Base-by-base conservation (phyloP, 2,888 invertebrate genomes). In the Copidosoma aretas region DNA sequence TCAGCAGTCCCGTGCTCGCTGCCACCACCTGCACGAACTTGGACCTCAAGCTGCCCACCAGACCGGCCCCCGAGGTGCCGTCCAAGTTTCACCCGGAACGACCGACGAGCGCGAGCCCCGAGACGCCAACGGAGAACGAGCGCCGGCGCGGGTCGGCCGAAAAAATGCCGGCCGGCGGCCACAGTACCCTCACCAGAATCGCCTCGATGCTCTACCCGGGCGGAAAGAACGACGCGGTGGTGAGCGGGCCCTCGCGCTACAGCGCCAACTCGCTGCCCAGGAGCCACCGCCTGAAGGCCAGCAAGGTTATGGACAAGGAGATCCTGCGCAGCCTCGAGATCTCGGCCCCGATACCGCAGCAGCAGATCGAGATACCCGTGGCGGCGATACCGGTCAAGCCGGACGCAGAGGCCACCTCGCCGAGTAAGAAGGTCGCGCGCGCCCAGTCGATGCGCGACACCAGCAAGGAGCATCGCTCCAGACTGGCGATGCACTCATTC, bases 381-480 rank as follows among this genome's bases (percentile, higher is more conserved):
- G 86, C 86, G 17, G 86, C 88, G 0, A 86, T 91, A 0, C 87
- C 91, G 0, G 89, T 91, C 0, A 86, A 86, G 0, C 86, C 73
- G 1, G 85, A 10, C 87, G 87, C 32, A 3, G 46, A 76, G 0
- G 86, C 86, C 74, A 88, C 88, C 46, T 89, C 89, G 17, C 85
- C 87, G 53, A 88, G 87, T 60, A 82, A 86, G 0, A 89, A 90
- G 17, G 90, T 93, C 0, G 90, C 91, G 84, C 86, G 94, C 62
- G 91, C 94, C 0, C 94, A 94, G 77, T 94, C 94, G 75, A 91
- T 94, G 92, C 86, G 93, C 73, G 90, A 90, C 61, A 78, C 83
- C 1, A 46, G 32, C 32, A 32, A 32, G 32, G 81, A 82, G 54
- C 78, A 82, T 8, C 81, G 84, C 0, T 86, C 86, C 19, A 87